Conservation (phyloP, 2,888 invertebrate genomes). For the Bombylius major region DNA sequence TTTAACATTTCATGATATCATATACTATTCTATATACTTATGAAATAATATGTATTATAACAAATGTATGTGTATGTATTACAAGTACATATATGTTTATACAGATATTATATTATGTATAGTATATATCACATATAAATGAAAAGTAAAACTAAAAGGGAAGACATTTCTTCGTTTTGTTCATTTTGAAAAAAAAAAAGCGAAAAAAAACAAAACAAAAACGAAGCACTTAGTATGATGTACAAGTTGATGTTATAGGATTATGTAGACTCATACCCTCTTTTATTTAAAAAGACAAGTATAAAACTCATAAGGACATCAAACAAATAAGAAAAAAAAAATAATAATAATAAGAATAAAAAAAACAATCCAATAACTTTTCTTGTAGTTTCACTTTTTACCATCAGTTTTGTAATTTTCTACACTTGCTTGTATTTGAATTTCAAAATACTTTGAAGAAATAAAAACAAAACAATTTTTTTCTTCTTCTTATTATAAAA, state of each 20-base stretch:
- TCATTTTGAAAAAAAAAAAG: background rate
- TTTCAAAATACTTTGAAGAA: too few species aligned
- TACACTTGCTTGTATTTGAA: slow-evolving; percentile 1
- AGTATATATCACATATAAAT: too few species aligned
- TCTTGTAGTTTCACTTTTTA: slow-evolving; percentile 5
- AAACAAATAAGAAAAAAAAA: background rate
- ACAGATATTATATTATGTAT: background rate
- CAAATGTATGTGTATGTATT: background rate
- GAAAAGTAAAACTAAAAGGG: background rate
- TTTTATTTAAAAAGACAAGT: background rate
- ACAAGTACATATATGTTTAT: background rate
- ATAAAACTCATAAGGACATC: background rate
- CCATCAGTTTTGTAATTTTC: slow-evolving; percentile 4
- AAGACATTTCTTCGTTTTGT: background rate
- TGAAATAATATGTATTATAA: background rate
- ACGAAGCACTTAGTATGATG: slow-evolving; percentile 7
- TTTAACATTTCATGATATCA: too few species aligned
- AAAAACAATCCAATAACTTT: background rate
- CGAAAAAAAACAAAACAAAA: background rate
- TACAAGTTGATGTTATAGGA: slow-evolving; percentile 9
- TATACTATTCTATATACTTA: background rate
- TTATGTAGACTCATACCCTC: slow-evolving; percentile 6
- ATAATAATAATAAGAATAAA: too few species aligned
- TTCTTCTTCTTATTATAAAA: too few species aligned
- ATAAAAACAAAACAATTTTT: too few species aligned